Conservation (phyloP, 2,113 vertebrate genomes). For the Malurus melanocephalus region DNA sequence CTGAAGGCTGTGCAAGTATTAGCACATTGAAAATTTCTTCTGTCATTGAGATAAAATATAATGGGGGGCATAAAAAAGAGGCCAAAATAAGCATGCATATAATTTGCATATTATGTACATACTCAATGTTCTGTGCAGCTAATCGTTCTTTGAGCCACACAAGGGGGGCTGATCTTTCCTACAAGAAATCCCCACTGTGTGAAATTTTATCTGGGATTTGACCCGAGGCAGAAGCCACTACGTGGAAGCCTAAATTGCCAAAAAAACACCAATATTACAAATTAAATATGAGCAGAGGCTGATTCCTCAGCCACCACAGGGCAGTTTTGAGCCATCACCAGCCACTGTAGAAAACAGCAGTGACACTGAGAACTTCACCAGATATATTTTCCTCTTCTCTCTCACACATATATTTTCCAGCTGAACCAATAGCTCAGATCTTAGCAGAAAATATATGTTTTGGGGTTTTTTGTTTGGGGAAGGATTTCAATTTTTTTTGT, state of each 20-base stretch:
- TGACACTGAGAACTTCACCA: not conserved
- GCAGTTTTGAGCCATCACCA: not conserved
- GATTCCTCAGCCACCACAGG: not conserved
- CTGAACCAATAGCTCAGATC: not conserved
- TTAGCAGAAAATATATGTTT: not conserved
- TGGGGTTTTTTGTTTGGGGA: fast-evolving
- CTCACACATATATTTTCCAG: not conserved
- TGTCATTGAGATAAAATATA: not conserved
- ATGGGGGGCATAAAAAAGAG: fast-evolving
- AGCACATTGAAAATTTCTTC: not conserved
- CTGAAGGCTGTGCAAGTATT: not conserved
- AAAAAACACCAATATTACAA: not conserved
- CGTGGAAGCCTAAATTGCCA: fast-evolving
- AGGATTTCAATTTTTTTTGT: not conserved
- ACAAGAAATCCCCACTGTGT: fast-evolving
- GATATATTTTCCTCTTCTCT: not conserved
- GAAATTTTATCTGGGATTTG: not conserved
- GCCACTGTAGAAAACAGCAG: not conserved
- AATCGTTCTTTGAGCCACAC: not conserved
- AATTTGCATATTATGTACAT: fast-evolving
- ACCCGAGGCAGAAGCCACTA: not conserved
- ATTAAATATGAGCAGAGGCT: not conserved
- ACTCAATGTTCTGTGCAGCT: not conserved
- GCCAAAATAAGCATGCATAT: not conserved
- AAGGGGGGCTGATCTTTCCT: fast-evolving